Percentiles rank a stretch among this genome's conserved stretches.
phyloP scores from a whole-genome alignment of 2,888 invertebrate genomes.

The Heliconius hortense region DNA sequence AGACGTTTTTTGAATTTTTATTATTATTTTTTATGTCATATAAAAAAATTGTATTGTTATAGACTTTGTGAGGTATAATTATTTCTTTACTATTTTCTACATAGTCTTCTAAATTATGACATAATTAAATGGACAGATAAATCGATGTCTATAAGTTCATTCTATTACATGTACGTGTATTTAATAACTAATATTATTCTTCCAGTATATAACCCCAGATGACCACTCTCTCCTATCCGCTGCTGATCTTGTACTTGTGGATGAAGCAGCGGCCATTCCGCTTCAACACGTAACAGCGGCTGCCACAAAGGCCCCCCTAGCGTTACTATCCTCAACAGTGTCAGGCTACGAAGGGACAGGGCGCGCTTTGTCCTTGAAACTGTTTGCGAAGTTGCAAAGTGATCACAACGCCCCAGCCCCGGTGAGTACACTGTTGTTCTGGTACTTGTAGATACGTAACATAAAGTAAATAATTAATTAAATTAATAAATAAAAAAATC shows the following conservation, averaged over 20 bases:
- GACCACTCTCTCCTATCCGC: conserved; percentile 94
- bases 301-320: conserved; percentile 94
- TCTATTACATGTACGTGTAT: too few species aligned
- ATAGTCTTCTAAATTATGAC: too few species aligned
- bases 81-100: too few species aligned
- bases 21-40: too few species aligned
- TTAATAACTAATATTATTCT: not conserved
- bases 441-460: too few species aligned
- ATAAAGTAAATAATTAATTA: too few species aligned
- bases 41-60: too few species aligned
- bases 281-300: conserved; percentile 93
- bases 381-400: conserved; percentile 92
- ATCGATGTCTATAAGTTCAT: too few species aligned
- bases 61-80: too few species aligned
- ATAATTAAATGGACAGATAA: too few species aligned
- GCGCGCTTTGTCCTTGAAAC: conserved; percentile 95
- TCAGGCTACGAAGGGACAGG: conserved; percentile 99
- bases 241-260: conserved; percentile 97
- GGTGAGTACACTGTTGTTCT: conserved; percentile 61
- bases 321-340: conserved; percentile 97
- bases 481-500: too few species aligned
- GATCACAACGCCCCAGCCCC: conserved; percentile 83
- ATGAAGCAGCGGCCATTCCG: conserved; percentile 99
- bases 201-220: conserved; percentile 95
- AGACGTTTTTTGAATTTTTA: too few species aligned